phyloP scores from a whole-genome alignment of 2,888 invertebrate species.

The Luperina nickerlii region DNA sequence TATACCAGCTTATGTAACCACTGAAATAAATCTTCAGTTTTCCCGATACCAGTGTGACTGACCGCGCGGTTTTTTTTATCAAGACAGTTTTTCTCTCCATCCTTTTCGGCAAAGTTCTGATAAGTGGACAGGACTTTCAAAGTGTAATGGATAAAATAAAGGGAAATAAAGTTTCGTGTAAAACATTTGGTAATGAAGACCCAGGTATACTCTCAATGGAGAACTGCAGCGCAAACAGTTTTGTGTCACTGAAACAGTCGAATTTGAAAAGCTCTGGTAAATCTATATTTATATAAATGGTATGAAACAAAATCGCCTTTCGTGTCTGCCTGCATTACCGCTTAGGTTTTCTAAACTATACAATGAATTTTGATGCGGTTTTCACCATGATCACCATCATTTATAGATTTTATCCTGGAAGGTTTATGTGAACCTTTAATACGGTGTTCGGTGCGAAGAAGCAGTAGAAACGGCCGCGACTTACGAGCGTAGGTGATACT shows the following conservation, averaged over 20 bases:
- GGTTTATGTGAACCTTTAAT: neutral
- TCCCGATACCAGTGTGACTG: neutral
- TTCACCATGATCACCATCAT: neutral
- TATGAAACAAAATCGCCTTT: neutral
- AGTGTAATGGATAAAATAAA: slow-evolving; percentile 35
- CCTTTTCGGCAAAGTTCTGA: neutral
- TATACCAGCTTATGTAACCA: neutral
- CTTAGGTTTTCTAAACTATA: neutral
- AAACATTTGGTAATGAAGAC: neutral
- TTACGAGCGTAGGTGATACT: neutral
- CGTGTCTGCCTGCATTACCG: neutral
- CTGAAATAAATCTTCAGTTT: slow-evolving; percentile 1
- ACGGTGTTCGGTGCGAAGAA: neutral
- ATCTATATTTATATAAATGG: neutral
- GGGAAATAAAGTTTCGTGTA: slow-evolving; percentile 12
- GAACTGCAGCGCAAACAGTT: slow-evolving; percentile 3
- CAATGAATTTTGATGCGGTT: neutral
- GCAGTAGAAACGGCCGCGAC: neutral
- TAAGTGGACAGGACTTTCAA: neutral
- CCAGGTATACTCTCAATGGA: neutral
- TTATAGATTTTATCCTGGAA: neutral
- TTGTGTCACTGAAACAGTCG: neutral
- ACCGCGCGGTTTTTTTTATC: neutral
- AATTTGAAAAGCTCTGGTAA: slow-evolving; percentile 29
- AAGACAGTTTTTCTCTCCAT: too few species aligned